Evolutionary conservation across 2,888 invertebrate species (phyloP), one percentile per base, ranked within the genome.

Genomic region (Drosophila lutescens): DNA sequence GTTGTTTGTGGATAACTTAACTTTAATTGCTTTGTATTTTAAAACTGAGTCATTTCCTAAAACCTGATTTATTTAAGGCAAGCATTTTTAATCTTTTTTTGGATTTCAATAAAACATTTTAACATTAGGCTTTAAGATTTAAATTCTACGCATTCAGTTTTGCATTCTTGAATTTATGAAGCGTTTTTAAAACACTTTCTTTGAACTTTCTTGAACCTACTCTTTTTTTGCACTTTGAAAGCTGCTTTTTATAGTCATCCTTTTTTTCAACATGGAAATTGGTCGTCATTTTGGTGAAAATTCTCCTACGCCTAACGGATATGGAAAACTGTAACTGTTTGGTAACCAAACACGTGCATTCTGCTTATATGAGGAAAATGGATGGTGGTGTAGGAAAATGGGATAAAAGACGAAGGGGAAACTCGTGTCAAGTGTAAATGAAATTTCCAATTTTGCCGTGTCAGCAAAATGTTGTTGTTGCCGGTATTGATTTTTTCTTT

Each of bases 361-460:
- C 34, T 50, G 51, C 55, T 47, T 59, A 74, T 26, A 20, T 23
- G 10, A 36, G 43, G 34, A 53, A 51, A 73, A 47, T 20, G 32
- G 2, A 34, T 10, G 15, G 57, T 32, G 50, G n/a, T 23, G 1
- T 17, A 4, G 46, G 20, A 15, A 46, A 62, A 38, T 46, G 47
- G 41, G 60, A 9, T 53, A 36, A 20, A 49, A 46, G 55, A 56
- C 61, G 30, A 54, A 30, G 36, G 43, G 38, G 26, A 40, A 54
- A 36, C 62, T 68, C 58, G 73, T 71, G 88, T 86, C 83, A 86
- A 83, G 88, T 86, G 86, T 79, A 86, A 88, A 88, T 79, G 73
- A 74, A 88, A 77, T 71, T 88, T 79, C 65, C 73, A 82, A 70
- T 79, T 88, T 78, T 70, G 83, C 86, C 56, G 58, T 57, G 72